Base-by-base conservation (phyloP, 2,888 invertebrate genomes). In the Argyresthia albistria region DNA sequence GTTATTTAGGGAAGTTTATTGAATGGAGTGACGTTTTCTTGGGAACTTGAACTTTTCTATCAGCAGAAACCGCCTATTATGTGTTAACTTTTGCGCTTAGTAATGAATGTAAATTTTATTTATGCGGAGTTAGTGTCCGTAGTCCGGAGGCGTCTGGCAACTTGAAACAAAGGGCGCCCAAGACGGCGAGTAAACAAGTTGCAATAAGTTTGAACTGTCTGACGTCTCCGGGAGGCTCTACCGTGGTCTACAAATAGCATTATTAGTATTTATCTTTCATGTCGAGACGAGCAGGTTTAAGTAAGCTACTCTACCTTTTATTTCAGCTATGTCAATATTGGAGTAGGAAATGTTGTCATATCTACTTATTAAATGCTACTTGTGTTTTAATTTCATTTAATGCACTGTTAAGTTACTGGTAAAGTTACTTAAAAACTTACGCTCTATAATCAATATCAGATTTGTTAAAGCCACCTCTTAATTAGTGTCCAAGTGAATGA, bases 41-140 rank as follows among this genome's bases (percentile, higher is more conserved):
- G 10, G 6, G 12, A 51, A 14, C 35, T 50, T 42, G 35, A 43
- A 45, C 51, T 51, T 51, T 45, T 51, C 50, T 50, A 10, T 51
- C 35, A 45, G 14, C n/a, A 15, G 35, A 51, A 45, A 45, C 36
- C 43, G 52, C 60, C 59, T 67, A 66, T 65, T 71, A 69, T 63
- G 64, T 60, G 35, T 59, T 64, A 49, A 49, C 48, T 57, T 53
- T 50, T 54, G 43, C 47, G 42, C 35, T 56, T 62, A 65, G 67
- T 73, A 76, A 77, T 77, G 63, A 76, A 79, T 80, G 79, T 73
- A 77, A 79, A 80, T 78, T 78, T 71, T 74, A 73, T 80, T 78
- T 77, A 76, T 73, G 71, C 67, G 66, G 66, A 72, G 70, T 67
- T 70, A 71, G 67, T 67, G 74, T 76, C 70, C 69, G 67, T 67